Percentiles rank a stretch among this genome's conserved stretches.
Evolutionary conservation across 2,888 invertebrate genomes (phyloP).

Genomic region (Candidula unifasciata): DNA sequence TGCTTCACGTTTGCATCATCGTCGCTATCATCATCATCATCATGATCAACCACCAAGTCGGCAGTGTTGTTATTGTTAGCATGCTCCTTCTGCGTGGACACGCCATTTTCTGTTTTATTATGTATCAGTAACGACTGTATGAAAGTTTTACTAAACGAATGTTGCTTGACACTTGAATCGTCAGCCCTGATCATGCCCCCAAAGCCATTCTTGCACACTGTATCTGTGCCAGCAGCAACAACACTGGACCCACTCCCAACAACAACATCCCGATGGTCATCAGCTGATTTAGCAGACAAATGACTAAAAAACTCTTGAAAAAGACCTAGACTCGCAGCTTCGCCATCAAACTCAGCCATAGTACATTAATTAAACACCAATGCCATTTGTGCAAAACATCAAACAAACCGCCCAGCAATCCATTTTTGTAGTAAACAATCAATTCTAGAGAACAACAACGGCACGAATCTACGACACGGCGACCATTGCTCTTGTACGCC

Average conservation of each 20-base stretch:
- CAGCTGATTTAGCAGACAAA: constrained; percentile 24
- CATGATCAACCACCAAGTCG: background rate
- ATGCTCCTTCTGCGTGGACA: background rate
- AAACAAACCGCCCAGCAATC: background rate
- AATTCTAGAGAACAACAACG: background rate
- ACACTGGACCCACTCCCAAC: background rate
- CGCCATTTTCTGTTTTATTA: constrained; percentile 1
- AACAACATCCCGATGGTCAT: background rate
- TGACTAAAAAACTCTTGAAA: constrained; percentile 5
- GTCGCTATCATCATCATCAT: background rate
- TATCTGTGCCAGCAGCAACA: too few species aligned
- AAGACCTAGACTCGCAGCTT: background rate
- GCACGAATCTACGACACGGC: constrained; percentile 37
- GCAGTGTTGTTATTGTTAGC: background rate
- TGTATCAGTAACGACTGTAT: background rate
- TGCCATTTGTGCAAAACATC: background rate
- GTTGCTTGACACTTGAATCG: background rate
- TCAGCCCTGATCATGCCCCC: constrained; percentile 7
- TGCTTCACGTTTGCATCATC: background rate
- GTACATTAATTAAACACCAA: background rate
- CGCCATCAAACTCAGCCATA: constrained; percentile 37
- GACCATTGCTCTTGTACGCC: constrained; percentile 54
- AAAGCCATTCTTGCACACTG: too few species aligned
- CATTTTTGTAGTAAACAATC: background rate
- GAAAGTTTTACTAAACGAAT: background rate